A percentile compares a stretch with the other conserved stretches of the same genome.
Evolutionary conservation across 2,113 vertebrate species (phyloP).

Genomic region (Oreochromis spilurus): DNA sequence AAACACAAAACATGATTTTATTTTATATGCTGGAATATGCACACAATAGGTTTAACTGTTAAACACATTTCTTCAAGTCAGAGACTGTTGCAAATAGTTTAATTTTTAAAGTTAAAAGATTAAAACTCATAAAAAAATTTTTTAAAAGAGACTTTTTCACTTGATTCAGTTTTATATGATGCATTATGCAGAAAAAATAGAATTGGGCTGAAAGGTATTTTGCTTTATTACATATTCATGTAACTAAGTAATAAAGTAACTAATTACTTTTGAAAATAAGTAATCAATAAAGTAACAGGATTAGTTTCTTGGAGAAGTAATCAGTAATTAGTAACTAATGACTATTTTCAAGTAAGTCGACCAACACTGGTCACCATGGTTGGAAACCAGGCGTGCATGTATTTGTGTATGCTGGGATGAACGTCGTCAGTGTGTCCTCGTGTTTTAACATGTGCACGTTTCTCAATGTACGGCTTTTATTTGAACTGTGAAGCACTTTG

Average conservation of each 20-base stretch:
- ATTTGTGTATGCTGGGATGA: background rate
- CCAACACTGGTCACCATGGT: background rate
- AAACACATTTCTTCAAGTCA: too few relatives aligned
- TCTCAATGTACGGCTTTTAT: background rate
- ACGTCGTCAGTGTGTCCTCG: background rate
- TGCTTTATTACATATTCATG: background rate
- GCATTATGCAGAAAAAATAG: background rate
- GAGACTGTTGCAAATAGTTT: background rate
- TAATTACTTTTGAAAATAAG: background rate
- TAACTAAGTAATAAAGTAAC: background rate
- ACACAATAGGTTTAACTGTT: background rate
- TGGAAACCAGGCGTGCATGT: background rate
- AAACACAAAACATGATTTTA: too few relatives aligned
- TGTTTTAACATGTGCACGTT: background rate
- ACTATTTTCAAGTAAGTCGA: background rate
- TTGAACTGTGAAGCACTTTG: background rate
- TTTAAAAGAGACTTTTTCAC: background rate
- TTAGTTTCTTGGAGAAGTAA: background rate
- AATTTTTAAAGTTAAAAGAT: background rate
- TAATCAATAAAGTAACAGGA: fast-evolving
- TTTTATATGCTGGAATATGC: background rate
- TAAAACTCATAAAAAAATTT: background rate
- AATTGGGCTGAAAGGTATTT: background rate
- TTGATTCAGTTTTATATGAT: background rate
- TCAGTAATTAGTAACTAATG: background rate